These are phyloP conservation scores for Limnephilus rhombicus DNA, from an alignment of 2,888 invertebrate species.

Conservation along the genomic window DNA sequence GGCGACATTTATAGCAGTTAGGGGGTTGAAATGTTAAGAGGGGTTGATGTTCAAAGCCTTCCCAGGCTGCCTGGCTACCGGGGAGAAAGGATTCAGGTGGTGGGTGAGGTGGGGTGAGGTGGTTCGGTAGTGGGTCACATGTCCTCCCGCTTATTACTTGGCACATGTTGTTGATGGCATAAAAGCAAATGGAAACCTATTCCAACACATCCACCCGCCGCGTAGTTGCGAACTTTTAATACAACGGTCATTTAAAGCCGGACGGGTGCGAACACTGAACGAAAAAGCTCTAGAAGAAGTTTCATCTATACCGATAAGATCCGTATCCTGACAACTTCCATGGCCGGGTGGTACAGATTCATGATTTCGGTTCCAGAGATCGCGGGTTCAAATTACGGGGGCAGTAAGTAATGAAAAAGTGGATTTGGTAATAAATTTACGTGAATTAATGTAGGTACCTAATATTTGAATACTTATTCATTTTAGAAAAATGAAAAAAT, in stretches of 20 bases:
- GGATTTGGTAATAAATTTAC: too few relatives aligned
- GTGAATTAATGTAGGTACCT: too few relatives aligned
- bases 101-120: too few relatives aligned
- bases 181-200: constrained; percentile 48
- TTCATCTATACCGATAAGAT: not conserved
- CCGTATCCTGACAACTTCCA: too few relatives aligned
- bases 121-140: not conserved
- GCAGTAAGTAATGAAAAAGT: too few relatives aligned
- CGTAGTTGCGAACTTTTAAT: constrained; percentile 15
- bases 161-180: constrained; percentile 55
- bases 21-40: constrained; percentile 9
- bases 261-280: not conserved
- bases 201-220: not conserved
- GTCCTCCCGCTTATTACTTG: constrained; percentile 35
- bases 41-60: constrained; percentile 2
- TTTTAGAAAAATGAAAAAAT: too few relatives aligned
- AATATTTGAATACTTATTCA: too few relatives aligned
- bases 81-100: not conserved
- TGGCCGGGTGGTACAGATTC: too few relatives aligned
- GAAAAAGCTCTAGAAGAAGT: not conserved
- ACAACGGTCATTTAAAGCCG: not conserved
- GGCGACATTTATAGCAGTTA: not conserved
- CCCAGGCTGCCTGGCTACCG: not conserved
- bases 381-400: too few relatives aligned
- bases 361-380: too few relatives aligned